Evolutionary conservation across 2,113 vertebrate genomes (phyloP).

Genomic region (Halichoeres trimaculatus): DNA sequence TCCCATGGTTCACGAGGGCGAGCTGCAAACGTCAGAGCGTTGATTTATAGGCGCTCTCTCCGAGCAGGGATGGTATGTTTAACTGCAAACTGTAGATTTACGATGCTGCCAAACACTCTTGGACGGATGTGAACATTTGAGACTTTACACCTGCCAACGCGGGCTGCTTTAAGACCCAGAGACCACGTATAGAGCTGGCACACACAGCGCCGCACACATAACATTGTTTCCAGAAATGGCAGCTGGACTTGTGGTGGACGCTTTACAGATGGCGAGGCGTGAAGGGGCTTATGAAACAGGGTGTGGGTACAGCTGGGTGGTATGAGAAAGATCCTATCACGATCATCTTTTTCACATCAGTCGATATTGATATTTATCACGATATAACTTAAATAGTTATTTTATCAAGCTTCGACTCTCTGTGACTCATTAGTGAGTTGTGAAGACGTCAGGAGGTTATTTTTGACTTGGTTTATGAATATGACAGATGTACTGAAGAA

Average conservation of each 20-base stretch:
- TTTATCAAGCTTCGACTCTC: no score
- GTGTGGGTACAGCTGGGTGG: no score
- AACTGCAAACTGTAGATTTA: slow-evolving; percentile 63
- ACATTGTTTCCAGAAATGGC: slow-evolving; percentile 23
- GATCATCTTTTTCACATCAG: no score
- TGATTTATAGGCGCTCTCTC: slow-evolving; percentile 52
- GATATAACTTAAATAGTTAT: no score
- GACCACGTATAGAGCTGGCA: slow-evolving; percentile 11
- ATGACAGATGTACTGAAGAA: no score
- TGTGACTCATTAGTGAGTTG: no score
- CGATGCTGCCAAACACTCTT: slow-evolving; percentile 35
- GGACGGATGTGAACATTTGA: slow-evolving; percentile 58
- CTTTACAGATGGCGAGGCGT: slow-evolving; percentile 12
- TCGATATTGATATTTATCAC: no score
- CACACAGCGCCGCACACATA: slow-evolving; percentile 19
- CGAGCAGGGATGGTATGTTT: slow-evolving; percentile 32
- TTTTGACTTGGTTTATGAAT: no score
- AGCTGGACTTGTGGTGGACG: background rate
- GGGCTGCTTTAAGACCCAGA: slow-evolving; percentile 16
- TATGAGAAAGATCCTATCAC: no score
- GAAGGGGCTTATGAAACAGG: background rate
- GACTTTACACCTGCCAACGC: slow-evolving; percentile 52
- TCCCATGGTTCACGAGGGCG: background rate
- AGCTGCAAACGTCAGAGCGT: slow-evolving; percentile 17
- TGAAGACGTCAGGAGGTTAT: no score